Evolutionary conservation across 2,888 invertebrate genomes (phyloP).

Genomic region (Sicus ferrugineus): DNA sequence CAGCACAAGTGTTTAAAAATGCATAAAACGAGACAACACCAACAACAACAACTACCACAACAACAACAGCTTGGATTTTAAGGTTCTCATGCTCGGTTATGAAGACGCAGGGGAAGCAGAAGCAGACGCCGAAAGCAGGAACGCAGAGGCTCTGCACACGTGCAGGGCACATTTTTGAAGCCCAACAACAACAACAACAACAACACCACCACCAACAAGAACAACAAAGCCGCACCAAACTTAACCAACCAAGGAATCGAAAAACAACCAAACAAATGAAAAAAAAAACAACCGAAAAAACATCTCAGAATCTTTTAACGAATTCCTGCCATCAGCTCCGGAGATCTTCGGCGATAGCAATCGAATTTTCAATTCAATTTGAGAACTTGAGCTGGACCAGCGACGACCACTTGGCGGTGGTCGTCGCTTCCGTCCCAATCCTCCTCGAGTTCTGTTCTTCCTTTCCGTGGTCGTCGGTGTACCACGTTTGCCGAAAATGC

Average conservation of each 20-base stretch:
- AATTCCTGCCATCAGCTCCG: conserved; percentile 27
- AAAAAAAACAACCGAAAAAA: conserved; percentile 1
- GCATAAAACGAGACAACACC: conserved; percentile 8
- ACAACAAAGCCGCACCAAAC: background rate
- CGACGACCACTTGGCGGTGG: background rate
- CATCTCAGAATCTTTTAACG: conserved; percentile 22
- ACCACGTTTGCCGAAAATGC: background rate
- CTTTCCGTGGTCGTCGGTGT: background rate
- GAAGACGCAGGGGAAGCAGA: background rate
- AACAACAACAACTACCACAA: background rate
- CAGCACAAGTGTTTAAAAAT: conserved; percentile 27
- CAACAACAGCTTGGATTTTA: background rate
- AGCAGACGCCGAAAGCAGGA: background rate
- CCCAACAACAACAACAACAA: background rate
- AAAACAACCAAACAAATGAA: background rate
- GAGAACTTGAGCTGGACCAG: background rate
- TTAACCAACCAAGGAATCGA: background rate
- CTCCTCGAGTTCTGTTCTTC: background rate
- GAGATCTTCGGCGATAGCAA: conserved; percentile 26
- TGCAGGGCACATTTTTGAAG: conserved; percentile 16
- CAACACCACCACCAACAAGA: background rate
- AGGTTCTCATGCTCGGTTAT: conserved; percentile 12
- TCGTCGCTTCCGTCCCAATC: background rate
- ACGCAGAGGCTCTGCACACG: conserved; percentile 15
- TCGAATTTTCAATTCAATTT: conserved; percentile 29